Conservation (phyloP, 2,888 invertebrate species). For the Petrolisthes manimaculis region DNA sequence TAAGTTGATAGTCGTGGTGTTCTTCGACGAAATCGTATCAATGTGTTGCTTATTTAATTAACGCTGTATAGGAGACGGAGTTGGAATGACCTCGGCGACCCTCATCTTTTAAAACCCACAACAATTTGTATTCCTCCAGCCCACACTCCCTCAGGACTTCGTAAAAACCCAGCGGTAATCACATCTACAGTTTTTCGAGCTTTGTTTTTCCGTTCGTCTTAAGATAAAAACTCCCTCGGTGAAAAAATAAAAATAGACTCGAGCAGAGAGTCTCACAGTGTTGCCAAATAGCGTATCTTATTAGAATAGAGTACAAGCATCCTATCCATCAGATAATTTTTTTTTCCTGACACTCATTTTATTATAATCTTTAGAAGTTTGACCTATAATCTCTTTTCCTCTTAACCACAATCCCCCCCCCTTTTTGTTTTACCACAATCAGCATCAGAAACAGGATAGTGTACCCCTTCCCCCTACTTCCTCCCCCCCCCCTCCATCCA, state of each 20-base stretch:
- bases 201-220: conserved; percentile 48
- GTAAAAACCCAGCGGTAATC: conserved; percentile 37
- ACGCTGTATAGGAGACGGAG: no score
- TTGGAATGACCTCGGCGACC: no score
- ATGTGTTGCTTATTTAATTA: no score
- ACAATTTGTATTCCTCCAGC: conserved; percentile 41
- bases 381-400: no score
- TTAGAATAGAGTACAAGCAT: neutral
- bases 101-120: no score
- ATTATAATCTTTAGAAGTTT: no score
- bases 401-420: neutral
- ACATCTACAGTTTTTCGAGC: conserved; percentile 48
- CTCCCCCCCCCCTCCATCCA: conserved; percentile 6
- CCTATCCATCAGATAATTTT: no score
- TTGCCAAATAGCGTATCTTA: conserved; percentile 12
- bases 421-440: neutral
- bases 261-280: conserved; percentile 24
- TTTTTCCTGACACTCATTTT: no score
- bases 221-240: conserved; percentile 31
- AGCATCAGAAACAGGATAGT: no score
- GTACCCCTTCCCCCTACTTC: neutral
- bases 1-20: no score
- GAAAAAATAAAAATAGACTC: conserved; percentile 22
- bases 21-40: no score
- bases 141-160: conserved; percentile 15